Base-by-base conservation (phyloP, 64 coral and sea anemone genomes). In the Orbicella faveolata region DNA sequence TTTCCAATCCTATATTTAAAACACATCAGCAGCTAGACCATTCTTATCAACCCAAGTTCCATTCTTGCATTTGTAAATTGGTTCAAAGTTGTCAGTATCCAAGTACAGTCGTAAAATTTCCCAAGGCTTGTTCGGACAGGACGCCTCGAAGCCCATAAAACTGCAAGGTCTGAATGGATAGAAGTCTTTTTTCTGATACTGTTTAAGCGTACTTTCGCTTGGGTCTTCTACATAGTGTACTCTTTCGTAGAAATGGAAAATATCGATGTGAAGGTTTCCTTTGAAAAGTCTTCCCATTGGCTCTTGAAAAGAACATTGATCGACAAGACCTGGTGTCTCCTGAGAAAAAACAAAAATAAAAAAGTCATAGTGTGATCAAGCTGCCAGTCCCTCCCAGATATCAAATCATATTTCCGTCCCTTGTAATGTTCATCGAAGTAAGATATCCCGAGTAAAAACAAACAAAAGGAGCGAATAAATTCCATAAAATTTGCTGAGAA, bases 271-370 rank as follows among this genome's bases (percentile, higher is more conserved):
- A 18, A 34, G 53, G 9, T 88, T 8, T 9, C 52, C 83, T 61
- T 94, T 98, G 6, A 94, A 76, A 3, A 98, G 82, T 33, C 95
- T 89, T 9, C 37, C 95, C 52, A 98, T 16, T 2, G 95, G 95
- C 55, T 94, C 92, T 88, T 98, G 95, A 67, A 98, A 98, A 14
- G 95, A 98, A 65, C 95, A 98, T 14, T 68, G 15, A 34, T 98
- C 95, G 0, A 91, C 89, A 79, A 94, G 83, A 6, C 13, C 34
- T 16, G 85, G 73, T 20, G 92, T 89, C 52, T 84, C 39, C 95
- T 98, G 44, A 48, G 84, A 59, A 35, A 51, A 30, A 62, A n/a
- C 36, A 15, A 67, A 91, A 35, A 77, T 30, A 52, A 41, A 36
- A 30, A 4, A 41, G 9, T 4, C 34, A 3, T 2, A 78, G 33